Evolutionary conservation across 2,113 vertebrate genomes (phyloP).

Genomic region (Perca flavescens): DNA sequence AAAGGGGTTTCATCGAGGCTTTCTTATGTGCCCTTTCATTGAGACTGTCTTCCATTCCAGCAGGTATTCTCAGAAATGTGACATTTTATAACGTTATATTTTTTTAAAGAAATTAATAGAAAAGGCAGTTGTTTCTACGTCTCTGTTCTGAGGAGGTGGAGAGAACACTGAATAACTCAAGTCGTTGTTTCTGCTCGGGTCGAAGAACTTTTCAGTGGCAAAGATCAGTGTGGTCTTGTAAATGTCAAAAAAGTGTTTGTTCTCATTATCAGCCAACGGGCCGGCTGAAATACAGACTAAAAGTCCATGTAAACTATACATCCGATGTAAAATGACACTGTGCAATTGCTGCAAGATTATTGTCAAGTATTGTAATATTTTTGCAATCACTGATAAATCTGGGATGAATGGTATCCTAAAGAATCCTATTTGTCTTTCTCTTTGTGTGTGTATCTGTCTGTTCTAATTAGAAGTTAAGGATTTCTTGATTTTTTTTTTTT

Average conservation of each 20-base stretch:
- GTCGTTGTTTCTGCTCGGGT: neutral
- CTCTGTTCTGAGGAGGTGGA: neutral
- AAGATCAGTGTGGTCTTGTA: neutral
- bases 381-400: neutral
- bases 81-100: neutral
- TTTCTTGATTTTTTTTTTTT: neutral
- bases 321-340: neutral
- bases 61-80: neutral
- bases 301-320: neutral
- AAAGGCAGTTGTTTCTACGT: neutral
- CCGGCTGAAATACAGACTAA: neutral
- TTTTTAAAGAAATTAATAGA: neutral
- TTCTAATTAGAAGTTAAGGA: neutral
- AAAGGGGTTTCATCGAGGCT: neutral
- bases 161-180: neutral
- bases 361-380: slow-evolving; percentile 1
- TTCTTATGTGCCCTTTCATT: neutral
- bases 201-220: neutral
- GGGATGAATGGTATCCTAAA: neutral
- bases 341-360: slow-evolving; percentile 4
- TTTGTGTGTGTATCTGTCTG: neutral
- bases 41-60: neutral
- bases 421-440: neutral
- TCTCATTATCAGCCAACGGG: neutral
- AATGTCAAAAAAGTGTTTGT: neutral